A percentile compares a stretch with the other conserved stretches of the same genome.
Evolutionary conservation across 2,888 invertebrate genomes (phyloP).

Genomic region (Hemicrepidius hirtus): DNA sequence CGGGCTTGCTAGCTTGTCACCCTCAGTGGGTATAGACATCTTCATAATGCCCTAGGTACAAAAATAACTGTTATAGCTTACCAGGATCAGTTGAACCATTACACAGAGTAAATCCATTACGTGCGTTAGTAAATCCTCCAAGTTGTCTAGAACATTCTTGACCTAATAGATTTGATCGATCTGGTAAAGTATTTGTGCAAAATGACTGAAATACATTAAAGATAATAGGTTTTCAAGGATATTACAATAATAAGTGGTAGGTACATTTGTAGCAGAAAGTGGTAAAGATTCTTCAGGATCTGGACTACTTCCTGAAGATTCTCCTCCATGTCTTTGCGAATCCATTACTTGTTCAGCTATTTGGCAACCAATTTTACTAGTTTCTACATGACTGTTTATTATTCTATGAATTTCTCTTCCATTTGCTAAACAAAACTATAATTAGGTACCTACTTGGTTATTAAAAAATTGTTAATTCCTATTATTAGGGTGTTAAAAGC

Average conservation of each 20-base stretch:
- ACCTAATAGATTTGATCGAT: constrained; percentile 62
- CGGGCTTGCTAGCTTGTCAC: too few species aligned
- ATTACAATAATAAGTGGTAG: background rate
- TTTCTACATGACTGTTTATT: constrained; percentile 86
- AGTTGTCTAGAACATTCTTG: constrained; percentile 54
- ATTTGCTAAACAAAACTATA: constrained; percentile 64
- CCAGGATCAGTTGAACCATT: constrained; percentile 74
- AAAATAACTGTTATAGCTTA: constrained; percentile 58
- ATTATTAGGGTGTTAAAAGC: too few species aligned
- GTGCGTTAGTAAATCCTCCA: constrained; percentile 65
- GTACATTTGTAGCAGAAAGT: constrained; percentile 64
- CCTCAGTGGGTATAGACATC: too few species aligned
- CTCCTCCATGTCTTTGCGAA: constrained; percentile 74
- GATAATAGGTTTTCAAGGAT: background rate
- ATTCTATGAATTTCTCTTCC: constrained; percentile 81
- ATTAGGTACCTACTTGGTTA: too few species aligned
- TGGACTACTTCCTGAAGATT: constrained; percentile 73
- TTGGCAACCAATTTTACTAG: constrained; percentile 88
- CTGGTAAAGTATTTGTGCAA: constrained; percentile 69
- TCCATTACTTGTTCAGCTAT: constrained; percentile 87
- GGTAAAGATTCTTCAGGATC: constrained; percentile 65
- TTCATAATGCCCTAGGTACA: too few species aligned
- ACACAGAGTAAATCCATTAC: constrained; percentile 73
- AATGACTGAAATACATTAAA: constrained; percentile 66
- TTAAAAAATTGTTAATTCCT: too few species aligned